Conservation (phyloP, 2,888 invertebrate species). For the Caenorhabditis imperialis region DNA sequence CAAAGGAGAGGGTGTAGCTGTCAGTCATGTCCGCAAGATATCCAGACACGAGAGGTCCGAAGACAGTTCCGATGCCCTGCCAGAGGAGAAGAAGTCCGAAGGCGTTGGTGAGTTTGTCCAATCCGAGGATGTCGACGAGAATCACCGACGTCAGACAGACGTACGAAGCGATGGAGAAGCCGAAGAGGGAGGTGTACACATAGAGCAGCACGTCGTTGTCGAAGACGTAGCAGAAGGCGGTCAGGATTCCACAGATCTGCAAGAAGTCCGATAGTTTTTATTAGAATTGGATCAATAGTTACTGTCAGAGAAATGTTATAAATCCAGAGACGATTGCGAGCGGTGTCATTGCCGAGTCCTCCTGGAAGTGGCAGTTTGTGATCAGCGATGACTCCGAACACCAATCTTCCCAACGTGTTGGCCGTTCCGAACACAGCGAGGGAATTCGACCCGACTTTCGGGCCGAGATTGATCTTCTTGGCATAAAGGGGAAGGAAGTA, state of each 20-base stretch:
- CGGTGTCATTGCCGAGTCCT: conserved; percentile 82
- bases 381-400: conserved; percentile 84
- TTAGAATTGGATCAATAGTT: no score
- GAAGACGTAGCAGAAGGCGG: conserved; percentile 86
- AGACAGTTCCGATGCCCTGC: conserved; percentile 90
- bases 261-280: no score
- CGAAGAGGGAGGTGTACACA: conserved; percentile 85
- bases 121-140: conserved; percentile 93
- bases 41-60: conserved; percentile 87
- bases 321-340: conserved; percentile 90
- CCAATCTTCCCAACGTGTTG: conserved; percentile 89
- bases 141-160: conserved; percentile 97
- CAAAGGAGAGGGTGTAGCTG: conserved; percentile 91
- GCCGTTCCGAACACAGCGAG: conserved; percentile 83
- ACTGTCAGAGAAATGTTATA: conserved; percentile 90
- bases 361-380: conserved; percentile 80
- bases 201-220: conserved; percentile 85
- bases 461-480: conserved; percentile 31
- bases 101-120: conserved; percentile 95
- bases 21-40: conserved; percentile 86
- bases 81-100: conserved; percentile 95
- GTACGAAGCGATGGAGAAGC: conserved; percentile 81
- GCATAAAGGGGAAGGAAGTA: conserved; percentile 82
- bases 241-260: conserved; percentile 94
- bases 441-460: conserved; percentile 55